Conservation (phyloP, 53 echinoderm and acorn worm species). For the Actinopyga echinites region DNA sequence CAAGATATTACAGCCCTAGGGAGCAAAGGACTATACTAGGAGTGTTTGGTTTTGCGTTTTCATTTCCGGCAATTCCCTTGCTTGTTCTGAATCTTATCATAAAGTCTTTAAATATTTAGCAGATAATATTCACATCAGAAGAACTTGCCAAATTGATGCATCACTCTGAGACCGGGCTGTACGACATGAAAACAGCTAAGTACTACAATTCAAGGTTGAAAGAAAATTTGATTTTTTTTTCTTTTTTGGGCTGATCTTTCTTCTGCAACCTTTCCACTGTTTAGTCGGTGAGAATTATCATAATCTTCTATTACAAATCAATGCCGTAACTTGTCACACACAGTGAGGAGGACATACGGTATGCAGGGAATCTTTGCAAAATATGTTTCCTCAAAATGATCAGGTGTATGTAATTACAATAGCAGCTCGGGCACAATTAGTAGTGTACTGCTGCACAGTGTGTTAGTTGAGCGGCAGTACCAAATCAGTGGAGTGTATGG, state of each 20-base stretch:
- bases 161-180: neutral
- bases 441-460: neutral
- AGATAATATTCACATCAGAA: slow-evolving; percentile 9
- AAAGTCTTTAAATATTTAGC: slow-evolving; percentile 25
- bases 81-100: slow-evolving; percentile 8
- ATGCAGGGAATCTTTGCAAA: slow-evolving; percentile 21
- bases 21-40: no score
- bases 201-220: slow-evolving; percentile 33
- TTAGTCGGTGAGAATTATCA: slow-evolving; percentile 20
- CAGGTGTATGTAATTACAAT: slow-evolving; percentile 35
- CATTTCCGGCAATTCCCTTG: no score
- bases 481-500: neutral
- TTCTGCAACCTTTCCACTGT: slow-evolving; percentile 14
- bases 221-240: slow-evolving; percentile 18
- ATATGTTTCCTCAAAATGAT: slow-evolving; percentile 27
- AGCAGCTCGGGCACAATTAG: slow-evolving; percentile 30
- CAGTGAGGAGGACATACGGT: slow-evolving; percentile 1
- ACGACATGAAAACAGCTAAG: slow-evolving; percentile 3
- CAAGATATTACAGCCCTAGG: no score
- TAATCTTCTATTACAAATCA: slow-evolving; percentile 33
- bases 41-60: no score
- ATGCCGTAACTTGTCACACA: neutral
- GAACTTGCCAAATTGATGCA: slow-evolving; percentile 29
- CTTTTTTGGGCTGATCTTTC: neutral
- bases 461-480: neutral